Percentiles rank a stretch among this genome's conserved stretches.
Evolutionary conservation across 2,888 invertebrate genomes (phyloP).

Genomic region (Acleris literana): DNA sequence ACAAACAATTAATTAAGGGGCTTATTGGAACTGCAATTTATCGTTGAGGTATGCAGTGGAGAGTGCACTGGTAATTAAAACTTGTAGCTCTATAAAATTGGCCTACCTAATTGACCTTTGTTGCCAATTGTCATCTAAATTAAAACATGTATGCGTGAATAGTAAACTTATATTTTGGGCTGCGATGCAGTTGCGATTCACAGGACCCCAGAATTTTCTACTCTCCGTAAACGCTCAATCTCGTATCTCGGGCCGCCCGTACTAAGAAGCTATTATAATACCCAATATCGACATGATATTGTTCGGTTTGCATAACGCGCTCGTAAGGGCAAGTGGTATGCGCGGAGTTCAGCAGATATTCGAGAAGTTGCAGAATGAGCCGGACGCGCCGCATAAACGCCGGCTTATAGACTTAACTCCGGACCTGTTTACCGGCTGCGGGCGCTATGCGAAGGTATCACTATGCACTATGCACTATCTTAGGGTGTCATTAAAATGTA

Average conservation of each 20-base stretch:
- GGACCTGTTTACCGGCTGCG: slow-evolving; percentile 24
- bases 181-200: too few species aligned
- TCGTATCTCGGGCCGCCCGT: slow-evolving; percentile 4
- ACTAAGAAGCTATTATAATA: slow-evolving; percentile 50
- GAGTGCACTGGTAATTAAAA: too few species aligned
- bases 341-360: slow-evolving; percentile 59
- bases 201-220: too few species aligned
- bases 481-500: neutral
- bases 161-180: too few species aligned
- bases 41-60: too few species aligned
- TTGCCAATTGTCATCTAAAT: too few species aligned
- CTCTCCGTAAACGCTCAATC: slow-evolving; percentile 10
- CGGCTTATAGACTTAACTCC: slow-evolving; percentile 42
- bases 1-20: too few species aligned
- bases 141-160: too few species aligned
- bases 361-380: slow-evolving; percentile 72
- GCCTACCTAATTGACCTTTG: too few species aligned
- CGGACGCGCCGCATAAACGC: slow-evolving; percentile 40
- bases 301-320: slow-evolving; percentile 68
- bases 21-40: too few species aligned
- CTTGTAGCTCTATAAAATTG: too few species aligned
- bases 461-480: neutral
- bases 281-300: slow-evolving; percentile 65
- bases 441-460: neutral
- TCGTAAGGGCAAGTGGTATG: slow-evolving; percentile 48